phyloP scores from a whole-genome alignment of 2,113 vertebrate species.

The Takifugu bimaculatus region DNA sequence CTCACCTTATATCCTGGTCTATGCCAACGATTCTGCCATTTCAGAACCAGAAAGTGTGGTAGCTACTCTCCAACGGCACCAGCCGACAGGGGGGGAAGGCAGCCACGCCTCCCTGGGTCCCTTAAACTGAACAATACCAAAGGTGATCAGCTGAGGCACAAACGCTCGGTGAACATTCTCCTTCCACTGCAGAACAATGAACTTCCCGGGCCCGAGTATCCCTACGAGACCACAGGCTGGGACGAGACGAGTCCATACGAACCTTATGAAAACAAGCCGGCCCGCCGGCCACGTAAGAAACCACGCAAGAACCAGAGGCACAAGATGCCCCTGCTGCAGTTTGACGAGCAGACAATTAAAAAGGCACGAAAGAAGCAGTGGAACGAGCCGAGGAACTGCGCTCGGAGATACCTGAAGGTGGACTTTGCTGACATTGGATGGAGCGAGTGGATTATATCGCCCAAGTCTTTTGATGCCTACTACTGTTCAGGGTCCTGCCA shows the following conservation, averaged over 20 bases:
- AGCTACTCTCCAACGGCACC: constrained; percentile 78
- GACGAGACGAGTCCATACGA: constrained; percentile 80
- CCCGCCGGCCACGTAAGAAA: constrained; percentile 82
- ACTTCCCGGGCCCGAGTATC: constrained; percentile 86
- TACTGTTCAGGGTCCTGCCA: constrained; percentile 96
- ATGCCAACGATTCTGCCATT: constrained; percentile 91
- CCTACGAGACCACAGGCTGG: constrained; percentile 77
- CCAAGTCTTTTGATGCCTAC: constrained; percentile 93
- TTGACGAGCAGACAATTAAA: constrained; percentile 91
- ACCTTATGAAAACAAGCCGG: constrained; percentile 73
- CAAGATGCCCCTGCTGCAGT: constrained; percentile 87
- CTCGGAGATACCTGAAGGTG: constrained; percentile 91
- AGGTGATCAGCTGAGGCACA: constrained; percentile 50
- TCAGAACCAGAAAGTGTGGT: constrained; percentile 88
- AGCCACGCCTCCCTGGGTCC: constrained; percentile 51
- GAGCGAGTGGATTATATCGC: constrained; percentile 99
- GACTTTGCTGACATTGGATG: constrained; percentile 98
- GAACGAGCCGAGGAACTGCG: constrained; percentile 86
- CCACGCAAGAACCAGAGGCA: constrained; percentile 79
- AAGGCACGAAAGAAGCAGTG: constrained; percentile 92
- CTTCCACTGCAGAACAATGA: constrained; percentile 93
- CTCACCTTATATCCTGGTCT: constrained; percentile 90
- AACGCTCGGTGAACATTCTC: constrained; percentile 75
- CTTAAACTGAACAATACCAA: constrained; percentile 47
- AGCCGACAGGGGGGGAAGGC: constrained; percentile 13